Percentiles rank a stretch among this genome's conserved stretches.
Conservation (phyloP, 2,797 vertebrate species). For the Acanthurus lineatus region DNA sequence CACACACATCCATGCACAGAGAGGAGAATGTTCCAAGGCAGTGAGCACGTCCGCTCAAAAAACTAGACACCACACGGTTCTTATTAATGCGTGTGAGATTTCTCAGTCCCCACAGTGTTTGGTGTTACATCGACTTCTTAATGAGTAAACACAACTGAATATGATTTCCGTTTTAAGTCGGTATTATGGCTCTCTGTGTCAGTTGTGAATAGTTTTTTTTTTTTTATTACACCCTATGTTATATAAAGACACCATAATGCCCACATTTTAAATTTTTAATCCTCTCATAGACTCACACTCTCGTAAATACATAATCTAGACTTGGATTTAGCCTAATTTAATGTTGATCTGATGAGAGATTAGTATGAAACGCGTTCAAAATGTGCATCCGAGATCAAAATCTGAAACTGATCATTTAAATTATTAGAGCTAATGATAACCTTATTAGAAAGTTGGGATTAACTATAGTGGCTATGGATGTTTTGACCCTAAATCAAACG, state of each 20-base stretch:
- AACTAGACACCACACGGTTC: conserved; percentile 81
- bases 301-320: background rate
- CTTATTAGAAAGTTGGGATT: background rate
- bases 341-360: too few species aligned
- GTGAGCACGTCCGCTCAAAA: conserved; percentile 87
- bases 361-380: background rate
- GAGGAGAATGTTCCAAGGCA: conserved; percentile 87
- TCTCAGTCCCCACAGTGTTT: background rate
- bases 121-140: background rate
- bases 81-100: conserved; percentile 14
- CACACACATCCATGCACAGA: conserved; percentile 75
- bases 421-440: background rate
- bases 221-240: background rate
- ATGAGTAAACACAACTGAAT: background rate
- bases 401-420: background rate
- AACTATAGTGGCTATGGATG: too few species aligned
- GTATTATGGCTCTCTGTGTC: background rate
- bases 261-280: background rate
- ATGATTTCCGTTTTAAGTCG: rapidly evolving
- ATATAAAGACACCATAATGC: background rate
- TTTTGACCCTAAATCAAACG: background rate
- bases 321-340: background rate
- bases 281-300: background rate
- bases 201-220: background rate
- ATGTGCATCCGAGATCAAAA: background rate